Evolutionary conservation across 2,888 invertebrate species (phyloP).

Genomic region (Steinernema hermaphroditum): DNA sequence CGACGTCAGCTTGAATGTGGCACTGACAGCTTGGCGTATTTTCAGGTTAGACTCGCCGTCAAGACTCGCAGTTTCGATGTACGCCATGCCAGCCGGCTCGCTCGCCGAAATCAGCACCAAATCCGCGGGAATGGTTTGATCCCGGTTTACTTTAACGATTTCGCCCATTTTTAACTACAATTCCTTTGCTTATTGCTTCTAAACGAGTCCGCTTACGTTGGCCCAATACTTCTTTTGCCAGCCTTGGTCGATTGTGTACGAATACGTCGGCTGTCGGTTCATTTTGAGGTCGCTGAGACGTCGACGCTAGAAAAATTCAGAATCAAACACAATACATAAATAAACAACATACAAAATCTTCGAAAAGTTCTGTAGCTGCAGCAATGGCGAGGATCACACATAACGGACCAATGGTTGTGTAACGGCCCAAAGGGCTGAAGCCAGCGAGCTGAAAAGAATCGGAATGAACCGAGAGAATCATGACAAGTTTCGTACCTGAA

Average conservation of each 20-base stretch:
- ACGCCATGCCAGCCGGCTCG: conserved; percentile 94
- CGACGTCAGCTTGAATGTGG: neutral
- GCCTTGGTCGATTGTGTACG: conserved; percentile 68
- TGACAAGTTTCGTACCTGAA: conserved; percentile 73
- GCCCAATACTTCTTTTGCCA: conserved; percentile 85
- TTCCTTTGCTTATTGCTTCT: too few relatives aligned
- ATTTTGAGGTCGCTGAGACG: conserved; percentile 2
- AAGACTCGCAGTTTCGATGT: conserved; percentile 95
- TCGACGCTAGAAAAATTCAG: neutral
- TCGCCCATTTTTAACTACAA: conserved; percentile 73
- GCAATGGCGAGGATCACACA: conserved; percentile 92
- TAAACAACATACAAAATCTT: conserved; percentile 73
- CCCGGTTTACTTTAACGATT: conserved; percentile 85
- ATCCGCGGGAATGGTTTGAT: conserved; percentile 94
- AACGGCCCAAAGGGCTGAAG: conserved; percentile 95
- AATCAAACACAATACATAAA: conserved; percentile 72
- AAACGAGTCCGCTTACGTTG: conserved; percentile 66
- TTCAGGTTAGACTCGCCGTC: conserved; percentile 98
- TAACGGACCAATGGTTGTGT: conserved; percentile 92
- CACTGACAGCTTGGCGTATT: conserved; percentile 76
- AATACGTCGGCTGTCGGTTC: neutral
- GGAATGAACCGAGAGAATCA: conserved; percentile 68
- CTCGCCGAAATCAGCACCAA: conserved; percentile 78
- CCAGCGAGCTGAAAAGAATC: conserved; percentile 78
- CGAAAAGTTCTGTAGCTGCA: conserved; percentile 93